A percentile compares a stretch with the other conserved stretches of the same genome.
Evolutionary conservation across 2,113 vertebrate genomes (phyloP).

Genomic region (Gobiocypris rarus): DNA sequence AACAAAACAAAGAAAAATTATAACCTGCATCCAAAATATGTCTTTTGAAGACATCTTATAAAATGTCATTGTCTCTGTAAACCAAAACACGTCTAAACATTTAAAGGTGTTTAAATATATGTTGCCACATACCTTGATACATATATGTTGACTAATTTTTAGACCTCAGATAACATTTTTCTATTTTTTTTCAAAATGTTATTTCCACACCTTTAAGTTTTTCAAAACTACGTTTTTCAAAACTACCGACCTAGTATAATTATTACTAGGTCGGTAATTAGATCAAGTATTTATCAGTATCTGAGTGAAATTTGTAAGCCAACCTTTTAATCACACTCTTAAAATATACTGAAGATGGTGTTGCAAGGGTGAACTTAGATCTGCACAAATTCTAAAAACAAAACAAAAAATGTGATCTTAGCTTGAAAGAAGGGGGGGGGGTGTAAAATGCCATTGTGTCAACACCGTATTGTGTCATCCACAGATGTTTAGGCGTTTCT

Average conservation of each 20-base stretch:
- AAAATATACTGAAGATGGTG: background rate
- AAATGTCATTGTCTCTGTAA: background rate
- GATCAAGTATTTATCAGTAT: background rate
- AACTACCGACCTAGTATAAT: too few relatives aligned
- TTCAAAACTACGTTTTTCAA: background rate
- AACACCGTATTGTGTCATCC: constrained; percentile 4
- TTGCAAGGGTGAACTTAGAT: background rate
- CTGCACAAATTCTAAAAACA: too few relatives aligned
- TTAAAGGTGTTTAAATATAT: background rate
- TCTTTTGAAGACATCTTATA: background rate
- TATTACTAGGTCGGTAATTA: too few relatives aligned
- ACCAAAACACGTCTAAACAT: background rate
- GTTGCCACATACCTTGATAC: background rate
- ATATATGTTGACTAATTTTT: background rate
- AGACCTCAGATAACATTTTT: background rate
- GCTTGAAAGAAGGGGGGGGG: background rate
- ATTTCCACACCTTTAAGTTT: background rate
- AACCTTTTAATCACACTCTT: background rate
- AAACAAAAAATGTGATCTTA: background rate
- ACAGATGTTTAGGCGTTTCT: constrained; percentile 35
- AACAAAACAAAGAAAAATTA: background rate
- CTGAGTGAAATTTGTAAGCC: background rate
- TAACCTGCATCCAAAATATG: background rate
- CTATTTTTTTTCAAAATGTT: background rate
- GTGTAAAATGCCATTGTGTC: constrained; percentile 1